Evolutionary conservation across 2,797 vertebrate species (phyloP).

Genomic region (Momotus momota): DNA sequence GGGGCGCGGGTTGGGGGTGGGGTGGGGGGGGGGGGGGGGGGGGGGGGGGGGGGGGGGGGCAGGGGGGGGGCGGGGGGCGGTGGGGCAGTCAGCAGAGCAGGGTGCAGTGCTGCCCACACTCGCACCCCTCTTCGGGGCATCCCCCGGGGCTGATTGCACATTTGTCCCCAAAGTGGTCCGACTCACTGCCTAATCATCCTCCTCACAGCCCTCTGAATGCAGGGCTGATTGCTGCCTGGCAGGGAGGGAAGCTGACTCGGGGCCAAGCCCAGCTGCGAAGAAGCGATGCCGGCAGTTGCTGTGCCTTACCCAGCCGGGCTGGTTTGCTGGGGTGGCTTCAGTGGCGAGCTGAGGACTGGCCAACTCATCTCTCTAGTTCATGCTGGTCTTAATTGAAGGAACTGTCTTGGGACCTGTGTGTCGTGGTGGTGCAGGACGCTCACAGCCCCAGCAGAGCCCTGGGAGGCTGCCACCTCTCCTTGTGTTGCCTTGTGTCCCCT

Average conservation of each 20-base stretch:
- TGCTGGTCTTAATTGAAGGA: fast-evolving
- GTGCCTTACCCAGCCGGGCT: not conserved
- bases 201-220: constrained; percentile 57
- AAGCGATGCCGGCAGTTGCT: not conserved
- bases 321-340: not conserved
- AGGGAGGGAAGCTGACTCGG: not conserved
- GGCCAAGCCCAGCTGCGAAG: constrained; percentile 61
- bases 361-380: not conserved
- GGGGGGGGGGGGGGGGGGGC: no score
- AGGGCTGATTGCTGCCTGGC: constrained; percentile 61
- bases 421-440: not conserved
- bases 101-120: not conserved
- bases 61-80: not conserved
- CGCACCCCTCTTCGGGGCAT: not conserved
- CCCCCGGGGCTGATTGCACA: constrained; percentile 38
- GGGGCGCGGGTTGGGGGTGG: no score
- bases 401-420: not conserved
- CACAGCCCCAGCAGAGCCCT: fast-evolving
- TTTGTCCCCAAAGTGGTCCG: constrained; percentile 52
- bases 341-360: not conserved
- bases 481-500: not conserved
- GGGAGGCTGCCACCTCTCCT: not conserved
- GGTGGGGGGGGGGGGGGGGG: no score
- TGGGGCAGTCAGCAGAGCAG: not conserved
- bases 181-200: constrained; percentile 65